Evolutionary conservation across 2,113 vertebrate species (phyloP).

Genomic region (Gambusia affinis): DNA sequence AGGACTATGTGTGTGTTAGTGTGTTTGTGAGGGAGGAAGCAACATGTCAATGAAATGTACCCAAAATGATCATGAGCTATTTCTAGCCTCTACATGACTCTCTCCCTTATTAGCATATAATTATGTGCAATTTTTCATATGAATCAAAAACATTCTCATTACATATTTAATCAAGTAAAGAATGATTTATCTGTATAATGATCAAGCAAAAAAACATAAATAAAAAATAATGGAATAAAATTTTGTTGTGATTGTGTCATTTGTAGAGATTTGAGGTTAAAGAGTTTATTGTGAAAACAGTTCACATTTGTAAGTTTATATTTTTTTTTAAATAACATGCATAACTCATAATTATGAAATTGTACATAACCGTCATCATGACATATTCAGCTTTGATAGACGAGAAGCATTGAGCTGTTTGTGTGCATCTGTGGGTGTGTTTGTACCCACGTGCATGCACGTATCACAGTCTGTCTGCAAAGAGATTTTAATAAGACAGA

Average conservation of each 20-base stretch:
- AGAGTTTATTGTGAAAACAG: neutral
- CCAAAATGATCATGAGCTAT: slow-evolving; percentile 54
- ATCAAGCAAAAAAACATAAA: slow-evolving; percentile 35
- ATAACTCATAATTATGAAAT: slow-evolving; percentile 10
- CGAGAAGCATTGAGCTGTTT: slow-evolving; percentile 31
- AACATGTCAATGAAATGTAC: slow-evolving; percentile 51
- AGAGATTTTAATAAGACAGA: slow-evolving; percentile 63
- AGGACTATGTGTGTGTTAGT: slow-evolving; percentile 17
- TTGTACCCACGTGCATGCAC: slow-evolving; percentile 38
- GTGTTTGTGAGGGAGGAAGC: slow-evolving; percentile 13
- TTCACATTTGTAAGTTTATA: slow-evolving; percentile 7
- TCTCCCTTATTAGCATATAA: slow-evolving; percentile 51
- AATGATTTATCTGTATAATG: slow-evolving; percentile 42
- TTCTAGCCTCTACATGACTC: slow-evolving; percentile 34
- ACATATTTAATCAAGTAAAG: slow-evolving; percentile 32
- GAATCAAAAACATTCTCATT: slow-evolving; percentile 43
- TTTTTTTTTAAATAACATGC: neutral
- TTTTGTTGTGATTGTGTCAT: slow-evolving; percentile 34
- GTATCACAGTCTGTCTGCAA: slow-evolving; percentile 56
- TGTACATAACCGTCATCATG: slow-evolving; percentile 5
- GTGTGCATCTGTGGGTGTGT: slow-evolving; percentile 9
- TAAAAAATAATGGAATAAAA: slow-evolving; percentile 50
- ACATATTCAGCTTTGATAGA: slow-evolving; percentile 36
- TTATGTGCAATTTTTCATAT: slow-evolving; percentile 47
- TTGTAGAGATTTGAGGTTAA: slow-evolving; percentile 8